Conservation (phyloP, 2,113 vertebrate genomes). For the Anser cygnoides region DNA sequence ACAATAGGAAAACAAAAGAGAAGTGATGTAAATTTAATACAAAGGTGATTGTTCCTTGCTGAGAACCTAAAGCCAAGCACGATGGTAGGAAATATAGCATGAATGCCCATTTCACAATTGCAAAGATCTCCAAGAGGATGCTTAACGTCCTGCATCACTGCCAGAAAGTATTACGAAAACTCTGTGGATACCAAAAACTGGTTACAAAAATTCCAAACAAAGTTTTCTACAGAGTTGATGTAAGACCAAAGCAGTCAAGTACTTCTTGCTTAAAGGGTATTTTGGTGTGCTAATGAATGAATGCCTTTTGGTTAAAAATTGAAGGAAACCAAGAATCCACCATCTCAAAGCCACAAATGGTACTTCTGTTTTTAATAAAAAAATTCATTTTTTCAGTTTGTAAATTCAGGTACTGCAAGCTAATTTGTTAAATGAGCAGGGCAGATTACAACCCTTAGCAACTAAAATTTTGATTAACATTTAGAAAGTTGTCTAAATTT, state of each 20-base stretch:
- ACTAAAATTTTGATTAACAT: neutral
- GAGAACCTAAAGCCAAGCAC: neutral
- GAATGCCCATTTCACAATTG: neutral
- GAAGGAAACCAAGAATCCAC: neutral
- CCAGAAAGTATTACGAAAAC: neutral
- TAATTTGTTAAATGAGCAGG: neutral
- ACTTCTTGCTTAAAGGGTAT: neutral
- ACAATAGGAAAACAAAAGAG: neutral
- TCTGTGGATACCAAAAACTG: neutral
- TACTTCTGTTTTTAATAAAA: neutral
- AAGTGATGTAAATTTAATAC: fast-evolving
- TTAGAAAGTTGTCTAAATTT: neutral
- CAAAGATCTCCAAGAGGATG: neutral
- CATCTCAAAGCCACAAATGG: neutral
- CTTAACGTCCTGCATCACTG: neutral
- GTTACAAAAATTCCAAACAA: neutral
- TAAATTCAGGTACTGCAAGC: neutral
- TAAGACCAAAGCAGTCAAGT: neutral
- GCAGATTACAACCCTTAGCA: neutral
- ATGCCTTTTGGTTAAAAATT: neutral
- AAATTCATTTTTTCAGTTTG: neutral
- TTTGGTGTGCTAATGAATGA: neutral
- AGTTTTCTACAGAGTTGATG: neutral
- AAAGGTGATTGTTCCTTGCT: neutral
- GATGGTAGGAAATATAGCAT: fast-evolving